Evolutionary conservation across 2,888 invertebrate genomes (phyloP), one percentile per base, ranked within the genome.

Genomic region (Eupithecia exiguata): DNA sequence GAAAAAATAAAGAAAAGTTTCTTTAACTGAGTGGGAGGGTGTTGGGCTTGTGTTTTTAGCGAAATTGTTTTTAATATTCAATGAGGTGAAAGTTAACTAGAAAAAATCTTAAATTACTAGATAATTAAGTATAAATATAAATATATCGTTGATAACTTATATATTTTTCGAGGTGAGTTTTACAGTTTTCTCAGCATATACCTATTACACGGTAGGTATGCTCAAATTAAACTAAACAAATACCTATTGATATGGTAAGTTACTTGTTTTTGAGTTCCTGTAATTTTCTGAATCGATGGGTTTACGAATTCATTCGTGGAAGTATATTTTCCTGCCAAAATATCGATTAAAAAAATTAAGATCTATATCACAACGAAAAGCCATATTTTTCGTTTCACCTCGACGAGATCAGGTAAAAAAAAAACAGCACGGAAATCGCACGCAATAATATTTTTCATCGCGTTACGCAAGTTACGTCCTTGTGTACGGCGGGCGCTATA

Each of bases 401-500:
- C 18, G 70, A 70, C 38, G 69, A 68, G 53, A 61, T 62, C 69
- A 62, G 35, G 18, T 65, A 53, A 71, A 61, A 53, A 71, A 61
- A 38, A 66, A 38, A 66, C 36, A 61, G 18, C 61, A 36, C 66
- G 71, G 72, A 71, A 71, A 73, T 73, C 58, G 62, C 71, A 71
- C 73, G 70, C 70, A 72, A 71, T 71, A 71, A 74, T 75, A 71
- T 72, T 70, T 75, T 76, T 35, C n/a, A 72, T 72, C 77, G 73
- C 80, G 78, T 82, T 79, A 82, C 78, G 79, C 79, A 82, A 88
- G 89, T 89, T 89, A 83, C 91, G 86, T 79, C 85, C 82, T 87
- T 91, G 83, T 92, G 79, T 84, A 69, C 72, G 82, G 79, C 77
- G 86, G 80, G 85, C 89, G 92, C 87, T 81, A 87, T 93, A 93